These are phyloP conservation scores for Anser brachyrhynchus DNA, from an alignment of 2,113 vertebrate species.

Conservation along the genomic window DNA sequence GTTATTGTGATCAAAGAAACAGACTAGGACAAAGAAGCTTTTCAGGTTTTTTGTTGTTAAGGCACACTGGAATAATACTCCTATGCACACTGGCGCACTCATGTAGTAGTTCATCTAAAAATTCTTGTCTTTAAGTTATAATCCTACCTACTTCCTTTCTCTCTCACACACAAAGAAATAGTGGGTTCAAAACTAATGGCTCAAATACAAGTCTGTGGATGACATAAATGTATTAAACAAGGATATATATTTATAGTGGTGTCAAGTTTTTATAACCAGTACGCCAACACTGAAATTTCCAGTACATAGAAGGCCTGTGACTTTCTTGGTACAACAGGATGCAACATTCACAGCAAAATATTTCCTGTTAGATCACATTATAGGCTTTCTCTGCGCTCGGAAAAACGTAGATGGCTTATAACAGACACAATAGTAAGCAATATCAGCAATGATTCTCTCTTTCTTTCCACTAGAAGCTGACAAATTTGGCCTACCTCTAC, in stretches of 20 bases:
- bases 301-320: neutral
- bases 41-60: neutral
- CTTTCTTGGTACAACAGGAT: neutral
- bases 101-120: fast-evolving
- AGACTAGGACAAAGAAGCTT: fast-evolving
- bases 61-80: neutral
- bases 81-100: neutral
- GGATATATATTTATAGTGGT: neutral
- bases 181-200: neutral
- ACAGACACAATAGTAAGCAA: neutral
- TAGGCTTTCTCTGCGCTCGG: neutral
- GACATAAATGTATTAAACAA: neutral
- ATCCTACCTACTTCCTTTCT: neutral
- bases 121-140: neutral
- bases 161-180: neutral
- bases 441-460: neutral
- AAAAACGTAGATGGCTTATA: neutral
- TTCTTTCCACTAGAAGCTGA: conserved; percentile 83
- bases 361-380: neutral
- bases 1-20: neutral
- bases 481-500: conserved; percentile 85
- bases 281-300: neutral
- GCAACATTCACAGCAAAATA: neutral
- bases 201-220: neutral
- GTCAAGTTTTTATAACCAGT: neutral